Conservation (phyloP, 1,140 invertebrate genomes). For the Drosophila ogumai region DNA sequence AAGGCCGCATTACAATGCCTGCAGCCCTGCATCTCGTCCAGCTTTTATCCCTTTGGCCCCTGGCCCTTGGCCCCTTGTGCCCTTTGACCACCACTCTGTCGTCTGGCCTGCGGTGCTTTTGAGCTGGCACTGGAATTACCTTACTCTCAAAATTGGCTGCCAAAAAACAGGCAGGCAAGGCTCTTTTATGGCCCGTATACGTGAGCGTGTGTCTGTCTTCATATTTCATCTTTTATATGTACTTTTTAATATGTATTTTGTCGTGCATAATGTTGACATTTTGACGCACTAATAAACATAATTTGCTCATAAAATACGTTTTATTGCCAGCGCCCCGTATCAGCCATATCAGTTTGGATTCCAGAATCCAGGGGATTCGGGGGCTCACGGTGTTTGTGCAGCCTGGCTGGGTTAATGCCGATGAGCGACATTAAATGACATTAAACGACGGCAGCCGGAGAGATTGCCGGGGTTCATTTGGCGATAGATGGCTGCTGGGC, state of each 20-base stretch:
- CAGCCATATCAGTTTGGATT: slow-evolving; percentile 44
- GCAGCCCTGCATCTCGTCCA: slow-evolving; percentile 24
- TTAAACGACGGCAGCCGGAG: slow-evolving; percentile 18
- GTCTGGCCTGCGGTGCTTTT: slow-evolving; percentile 23
- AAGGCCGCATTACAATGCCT: slow-evolving; percentile 55
- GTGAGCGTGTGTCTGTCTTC: slow-evolving; percentile 41
- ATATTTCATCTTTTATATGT: slow-evolving; percentile 59
- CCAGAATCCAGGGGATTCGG: neutral
- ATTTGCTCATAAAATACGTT: slow-evolving; percentile 80
- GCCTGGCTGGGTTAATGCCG: slow-evolving; percentile 40
- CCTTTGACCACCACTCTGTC: slow-evolving; percentile 63
- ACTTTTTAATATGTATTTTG: slow-evolving; percentile 73
- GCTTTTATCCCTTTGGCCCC: slow-evolving; percentile 15
- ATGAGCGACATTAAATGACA: slow-evolving; percentile 39
- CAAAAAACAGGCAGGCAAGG: slow-evolving; percentile 23
- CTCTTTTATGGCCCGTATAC: slow-evolving; percentile 38
- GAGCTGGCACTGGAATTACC: slow-evolving; percentile 36
- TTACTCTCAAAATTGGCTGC: slow-evolving; percentile 49
- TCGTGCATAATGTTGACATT: slow-evolving; percentile 80
- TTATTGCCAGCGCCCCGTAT: slow-evolving; percentile 69
- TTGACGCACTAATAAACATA: slow-evolving; percentile 83
- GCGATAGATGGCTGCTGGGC: slow-evolving; percentile 10
- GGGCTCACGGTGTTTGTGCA: slow-evolving; percentile 32
- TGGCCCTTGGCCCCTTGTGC: slow-evolving; percentile 37
- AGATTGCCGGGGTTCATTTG: slow-evolving; percentile 27